phyloP scores from a whole-genome alignment of 2,888 invertebrate genomes.

The Augochlorella aurata region DNA sequence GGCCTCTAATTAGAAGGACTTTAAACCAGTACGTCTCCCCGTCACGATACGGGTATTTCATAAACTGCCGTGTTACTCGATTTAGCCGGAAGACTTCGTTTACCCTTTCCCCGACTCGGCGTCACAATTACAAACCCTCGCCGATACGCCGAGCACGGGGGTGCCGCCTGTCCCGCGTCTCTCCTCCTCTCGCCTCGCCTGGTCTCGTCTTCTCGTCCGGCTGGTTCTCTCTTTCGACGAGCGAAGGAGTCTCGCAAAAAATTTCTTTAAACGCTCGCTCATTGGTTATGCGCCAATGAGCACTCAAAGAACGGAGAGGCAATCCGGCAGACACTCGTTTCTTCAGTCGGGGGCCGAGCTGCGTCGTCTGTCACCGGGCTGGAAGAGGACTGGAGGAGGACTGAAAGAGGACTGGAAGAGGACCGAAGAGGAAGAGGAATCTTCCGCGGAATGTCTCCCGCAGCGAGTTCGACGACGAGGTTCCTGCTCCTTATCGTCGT shows the following conservation, averaged over 20 bases:
- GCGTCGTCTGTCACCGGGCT: slow-evolving; percentile 29
- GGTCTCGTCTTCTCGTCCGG: slow-evolving; percentile 2
- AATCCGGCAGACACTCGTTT: slow-evolving; percentile 51
- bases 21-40: slow-evolving; percentile 21
- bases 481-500: slow-evolving; percentile 32
- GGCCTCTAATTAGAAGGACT: slow-evolving; percentile 35
- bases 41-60: slow-evolving; percentile 39
- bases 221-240: not conserved
- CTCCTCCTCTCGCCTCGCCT: not conserved
- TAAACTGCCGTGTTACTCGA: slow-evolving; percentile 46
- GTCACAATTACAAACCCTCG: slow-evolving; percentile 36
- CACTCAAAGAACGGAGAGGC: slow-evolving; percentile 57
- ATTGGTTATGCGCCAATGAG: slow-evolving; percentile 60
- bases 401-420: slow-evolving; percentile 10
- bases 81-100: slow-evolving; percentile 26
- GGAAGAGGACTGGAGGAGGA: slow-evolving; percentile 6
- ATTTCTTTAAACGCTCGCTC: slow-evolving; percentile 57
- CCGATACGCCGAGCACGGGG: not conserved
- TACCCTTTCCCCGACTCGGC: not conserved
- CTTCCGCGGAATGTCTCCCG: slow-evolving; percentile 45
- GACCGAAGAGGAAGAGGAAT: slow-evolving; percentile 24
- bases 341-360: slow-evolving; percentile 1
- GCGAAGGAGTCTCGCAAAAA: slow-evolving; percentile 41
- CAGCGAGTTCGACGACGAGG: slow-evolving; percentile 40
- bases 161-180: no score